Evolutionary conservation across 2,113 vertebrate genomes (phyloP).

Genomic region (Xiphorhynchus elegans): DNA sequence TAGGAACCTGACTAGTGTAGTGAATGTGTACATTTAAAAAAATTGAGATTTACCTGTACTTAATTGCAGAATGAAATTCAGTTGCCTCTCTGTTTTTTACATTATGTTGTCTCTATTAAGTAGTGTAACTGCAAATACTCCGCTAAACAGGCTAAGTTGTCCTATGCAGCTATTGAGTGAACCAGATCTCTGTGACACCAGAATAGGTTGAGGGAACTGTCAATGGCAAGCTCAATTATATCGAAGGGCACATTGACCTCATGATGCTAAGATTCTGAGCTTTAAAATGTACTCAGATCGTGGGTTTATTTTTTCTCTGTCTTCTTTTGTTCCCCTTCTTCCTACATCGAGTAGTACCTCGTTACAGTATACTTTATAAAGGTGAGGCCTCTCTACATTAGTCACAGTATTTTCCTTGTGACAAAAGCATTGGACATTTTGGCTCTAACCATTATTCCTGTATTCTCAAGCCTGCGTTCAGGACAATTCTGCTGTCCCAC

Average conservation of each 20-base stretch:
- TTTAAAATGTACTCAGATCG: neutral
- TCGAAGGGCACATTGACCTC: constrained; percentile 39
- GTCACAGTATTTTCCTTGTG: neutral
- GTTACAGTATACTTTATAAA: neutral
- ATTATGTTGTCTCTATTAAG: neutral
- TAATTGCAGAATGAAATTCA: neutral
- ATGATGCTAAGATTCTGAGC: constrained; percentile 1
- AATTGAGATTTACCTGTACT: neutral
- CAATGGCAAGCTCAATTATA: constrained; percentile 15
- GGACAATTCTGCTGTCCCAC: neutral
- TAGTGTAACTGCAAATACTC: neutral
- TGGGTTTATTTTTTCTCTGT: neutral
- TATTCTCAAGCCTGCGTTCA: neutral
- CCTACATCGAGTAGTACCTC: neutral
- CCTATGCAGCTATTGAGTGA: constrained; percentile 15
- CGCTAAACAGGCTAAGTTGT: neutral
- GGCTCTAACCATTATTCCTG: neutral
- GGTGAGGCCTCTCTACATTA: neutral
- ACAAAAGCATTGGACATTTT: neutral
- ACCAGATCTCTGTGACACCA: neutral
- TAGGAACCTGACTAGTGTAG: neutral
- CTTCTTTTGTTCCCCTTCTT: neutral
- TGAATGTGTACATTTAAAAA: neutral
- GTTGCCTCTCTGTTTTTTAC: neutral
- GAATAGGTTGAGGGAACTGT: neutral